Conservation (phyloP, 37 sponge, comb jelly and placozoan genomes). For the Geodia barretti region DNA sequence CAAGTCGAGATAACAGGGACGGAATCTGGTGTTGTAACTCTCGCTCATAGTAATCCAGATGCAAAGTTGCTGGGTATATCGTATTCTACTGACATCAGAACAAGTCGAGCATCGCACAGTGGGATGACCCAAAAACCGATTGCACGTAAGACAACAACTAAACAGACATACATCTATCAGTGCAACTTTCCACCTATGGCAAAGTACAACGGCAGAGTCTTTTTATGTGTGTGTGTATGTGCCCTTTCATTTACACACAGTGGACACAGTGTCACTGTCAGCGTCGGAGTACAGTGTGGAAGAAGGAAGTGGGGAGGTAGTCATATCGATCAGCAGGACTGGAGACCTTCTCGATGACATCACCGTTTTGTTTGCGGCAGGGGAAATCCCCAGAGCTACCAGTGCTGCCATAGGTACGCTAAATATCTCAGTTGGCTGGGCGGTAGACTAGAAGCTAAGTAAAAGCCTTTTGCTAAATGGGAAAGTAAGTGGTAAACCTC, state of each 20-base stretch:
- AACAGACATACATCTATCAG: not conserved
- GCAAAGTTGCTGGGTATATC: conserved; percentile 16
- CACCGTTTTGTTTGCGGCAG: not conserved
- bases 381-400: not conserved
- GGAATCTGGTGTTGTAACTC: not conserved
- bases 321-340: not conserved
- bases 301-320: not conserved
- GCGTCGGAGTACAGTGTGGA: not conserved
- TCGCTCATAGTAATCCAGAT: conserved; percentile 18
- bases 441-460: too few relatives aligned
- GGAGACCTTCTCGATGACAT: not conserved
- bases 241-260: not conserved
- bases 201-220: not conserved
- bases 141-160: conserved; percentile 13
- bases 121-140: conserved; percentile 45
- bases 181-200: not conserved
- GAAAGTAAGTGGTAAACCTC: too few relatives aligned
- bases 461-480: too few relatives aligned
- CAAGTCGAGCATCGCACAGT: conserved; percentile 26
- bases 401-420: not conserved
- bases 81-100: conserved; percentile 19
- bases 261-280: not conserved
- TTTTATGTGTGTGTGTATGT: not conserved
- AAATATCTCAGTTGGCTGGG: too few relatives aligned
- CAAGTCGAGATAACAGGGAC: not conserved